These are phyloP conservation scores for Marasmarcha lunaedactyla DNA, from an alignment of 2,888 invertebrate genomes.

Conservation along the genomic window DNA sequence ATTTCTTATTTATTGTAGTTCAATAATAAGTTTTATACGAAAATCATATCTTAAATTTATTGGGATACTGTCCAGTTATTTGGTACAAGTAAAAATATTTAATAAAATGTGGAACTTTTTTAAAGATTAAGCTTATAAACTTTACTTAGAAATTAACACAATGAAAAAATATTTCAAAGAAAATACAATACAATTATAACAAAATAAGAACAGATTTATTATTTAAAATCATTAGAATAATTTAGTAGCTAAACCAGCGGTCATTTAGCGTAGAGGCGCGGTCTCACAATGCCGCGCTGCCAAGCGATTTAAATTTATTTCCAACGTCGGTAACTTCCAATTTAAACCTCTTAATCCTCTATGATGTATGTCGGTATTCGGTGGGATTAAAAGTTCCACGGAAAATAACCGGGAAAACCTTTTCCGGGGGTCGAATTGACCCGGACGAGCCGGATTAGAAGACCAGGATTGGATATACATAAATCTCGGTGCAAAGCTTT, in stretches of 20 bases:
- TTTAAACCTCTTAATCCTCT: conserved; percentile 71
- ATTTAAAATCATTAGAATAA: not conserved
- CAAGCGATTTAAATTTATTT: conserved; percentile 70
- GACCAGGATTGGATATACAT: conserved; percentile 68
- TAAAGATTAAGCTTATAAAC: too few relatives aligned
- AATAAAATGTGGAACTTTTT: too few relatives aligned
- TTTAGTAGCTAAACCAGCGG: conserved; percentile 4
- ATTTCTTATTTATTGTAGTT: too few relatives aligned
- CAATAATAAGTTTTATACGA: too few relatives aligned
- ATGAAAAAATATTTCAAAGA: too few relatives aligned
- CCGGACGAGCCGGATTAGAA: conserved; percentile 62
- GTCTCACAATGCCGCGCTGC: conserved; percentile 69
- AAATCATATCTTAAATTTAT: too few relatives aligned
- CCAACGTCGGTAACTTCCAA: conserved; percentile 71
- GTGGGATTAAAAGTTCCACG: conserved; percentile 70
- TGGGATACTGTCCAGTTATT: too few relatives aligned
- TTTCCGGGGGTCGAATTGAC: conserved; percentile 68
- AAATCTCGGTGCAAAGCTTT: conserved; percentile 62
- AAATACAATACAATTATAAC: too few relatives aligned
- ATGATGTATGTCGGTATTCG: conserved; percentile 71
- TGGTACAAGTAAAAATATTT: too few relatives aligned
- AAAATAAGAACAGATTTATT: too few relatives aligned
- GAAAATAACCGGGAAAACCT: conserved; percentile 71
- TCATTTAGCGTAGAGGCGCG: conserved; percentile 60
- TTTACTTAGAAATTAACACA: too few relatives aligned